Conservation (phyloP, 2,888 invertebrate genomes). For the Acleris laterana region DNA sequence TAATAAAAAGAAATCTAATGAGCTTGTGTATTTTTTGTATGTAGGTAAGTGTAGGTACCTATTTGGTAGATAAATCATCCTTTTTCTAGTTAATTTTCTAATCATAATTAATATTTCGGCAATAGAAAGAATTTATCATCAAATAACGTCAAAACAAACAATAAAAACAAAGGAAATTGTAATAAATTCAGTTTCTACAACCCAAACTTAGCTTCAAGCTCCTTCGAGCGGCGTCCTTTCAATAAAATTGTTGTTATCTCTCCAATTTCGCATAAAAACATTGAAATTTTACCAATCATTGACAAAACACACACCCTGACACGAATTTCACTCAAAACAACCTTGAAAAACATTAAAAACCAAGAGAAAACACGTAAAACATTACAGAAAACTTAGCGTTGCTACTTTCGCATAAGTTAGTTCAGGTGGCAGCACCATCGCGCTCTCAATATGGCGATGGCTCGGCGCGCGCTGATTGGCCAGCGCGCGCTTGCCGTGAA, state of each 20-base stretch:
- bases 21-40: not conserved
- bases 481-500: conserved; percentile 62
- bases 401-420: conserved; percentile 64
- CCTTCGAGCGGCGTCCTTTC: conserved; percentile 59
- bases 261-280: conserved; percentile 49
- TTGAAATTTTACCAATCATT: conserved; percentile 44
- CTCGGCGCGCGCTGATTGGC: conserved; percentile 65
- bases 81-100: too few relatives aligned
- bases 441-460: conserved; percentile 81
- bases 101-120: too few relatives aligned
- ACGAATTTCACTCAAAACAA: conserved; percentile 57
- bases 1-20: not conserved
- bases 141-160: not conserved
- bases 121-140: too few relatives aligned
- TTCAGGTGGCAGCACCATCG: conserved; percentile 70
- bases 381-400: conserved; percentile 63
- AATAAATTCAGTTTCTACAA: conserved; percentile 51
- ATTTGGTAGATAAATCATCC: too few relatives aligned
- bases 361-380: conserved; percentile 69
- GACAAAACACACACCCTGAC: conserved; percentile 53
- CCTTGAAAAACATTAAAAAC: conserved; percentile 54
- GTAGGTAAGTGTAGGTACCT: too few relatives aligned
- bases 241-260: conserved; percentile 51
- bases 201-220: conserved; percentile 69
- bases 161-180: not conserved